A percentile compares a stretch with the other conserved stretches of the same genome.
These are phyloP conservation scores for Mnemiopsis leidyi DNA, from an alignment of 37 sponge, comb jelly and placozoan genomes.

Conservation along the genomic window DNA sequence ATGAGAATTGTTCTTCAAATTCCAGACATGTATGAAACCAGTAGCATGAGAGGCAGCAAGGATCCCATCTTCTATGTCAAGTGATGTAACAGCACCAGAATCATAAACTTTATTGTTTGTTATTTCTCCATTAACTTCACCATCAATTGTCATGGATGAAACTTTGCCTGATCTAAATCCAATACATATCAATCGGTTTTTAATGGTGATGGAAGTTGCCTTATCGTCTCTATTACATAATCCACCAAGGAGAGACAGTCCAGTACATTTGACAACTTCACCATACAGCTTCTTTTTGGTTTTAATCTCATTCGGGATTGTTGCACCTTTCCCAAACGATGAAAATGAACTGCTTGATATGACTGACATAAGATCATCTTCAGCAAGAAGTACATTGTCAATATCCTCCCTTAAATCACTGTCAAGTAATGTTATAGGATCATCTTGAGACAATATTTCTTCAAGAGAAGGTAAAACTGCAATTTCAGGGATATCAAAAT, in stretches of 20 bases:
- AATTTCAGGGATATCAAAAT: conserved; percentile 55
- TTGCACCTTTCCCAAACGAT: neutral
- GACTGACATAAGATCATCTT: conserved; percentile 49
- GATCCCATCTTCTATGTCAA: conserved; percentile 30
- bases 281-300: conserved; percentile 34
- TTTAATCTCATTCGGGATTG: conserved; percentile 3
- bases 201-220: conserved; percentile 15
- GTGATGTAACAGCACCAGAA: conserved; percentile 39
- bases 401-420: conserved; percentile 63
- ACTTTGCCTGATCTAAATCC: conserved; percentile 49
- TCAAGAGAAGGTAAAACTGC: conserved; percentile 31
- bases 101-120: conserved; percentile 36
- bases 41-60: conserved; percentile 23
- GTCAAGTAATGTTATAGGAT: conserved; percentile 49
- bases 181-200: neutral
- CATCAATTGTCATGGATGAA: conserved; percentile 23
- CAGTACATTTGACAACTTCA: conserved; percentile 50
- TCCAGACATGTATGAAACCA: conserved; percentile 44
- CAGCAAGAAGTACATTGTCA: neutral
- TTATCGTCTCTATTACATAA: conserved; percentile 36
- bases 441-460: conserved; percentile 56
- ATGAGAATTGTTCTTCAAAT: conserved; percentile 27
- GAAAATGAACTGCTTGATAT: conserved; percentile 59
- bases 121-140: conserved; percentile 9
- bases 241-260: conserved; percentile 18